Base-by-base conservation (phyloP, 2,888 invertebrate species). In the Melitaea athalia region DNA sequence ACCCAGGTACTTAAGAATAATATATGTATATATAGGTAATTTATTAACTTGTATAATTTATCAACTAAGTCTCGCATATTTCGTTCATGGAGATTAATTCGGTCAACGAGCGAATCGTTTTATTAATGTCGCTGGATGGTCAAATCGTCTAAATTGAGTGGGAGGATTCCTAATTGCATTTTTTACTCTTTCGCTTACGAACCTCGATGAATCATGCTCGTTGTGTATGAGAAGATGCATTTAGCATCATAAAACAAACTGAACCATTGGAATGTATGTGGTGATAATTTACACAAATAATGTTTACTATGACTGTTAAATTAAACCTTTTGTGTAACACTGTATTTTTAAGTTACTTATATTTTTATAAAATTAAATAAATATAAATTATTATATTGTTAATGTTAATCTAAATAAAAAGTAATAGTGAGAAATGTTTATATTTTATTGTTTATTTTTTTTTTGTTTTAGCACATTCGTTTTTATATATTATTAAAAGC, bases 11-110 rank as follows among this genome's bases (percentile, higher is more conserved):
- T n/a, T n/a, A n/a, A n/a, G n/a, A n/a, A n/a, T n/a, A n/a, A n/a
- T n/a, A n/a, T n/a, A n/a, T n/a, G n/a, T 15, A 15, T n/a, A 4
- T 4, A 14, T 59, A 12, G 15, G 11, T 24, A 59, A 8, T 17
- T 17, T 31, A 31, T 59, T 24, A 24, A 24, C 1, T 24, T 2
- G 3, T 24, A 24, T 24, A 24, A 49, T 42, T 15, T 57, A 57
- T n/a, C 15, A 57, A 38, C 15, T 42, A 42, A 50, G 47, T 49
- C 14, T 38, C 14, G 67, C 65, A 69, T 78, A 74, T 76, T 78
- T 76, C 73, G 73, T 75, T 77, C 75, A 75, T 75, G 76, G 73
- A 82, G 81, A 86, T 85, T 84, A 84, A 85, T 83, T 84, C 81
- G 79, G 83, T 83, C 84, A 86, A 82, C 79, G 81, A 81, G 79